Conservation (phyloP, 2,113 vertebrate species). For the Pseudopipra pipra region DNA sequence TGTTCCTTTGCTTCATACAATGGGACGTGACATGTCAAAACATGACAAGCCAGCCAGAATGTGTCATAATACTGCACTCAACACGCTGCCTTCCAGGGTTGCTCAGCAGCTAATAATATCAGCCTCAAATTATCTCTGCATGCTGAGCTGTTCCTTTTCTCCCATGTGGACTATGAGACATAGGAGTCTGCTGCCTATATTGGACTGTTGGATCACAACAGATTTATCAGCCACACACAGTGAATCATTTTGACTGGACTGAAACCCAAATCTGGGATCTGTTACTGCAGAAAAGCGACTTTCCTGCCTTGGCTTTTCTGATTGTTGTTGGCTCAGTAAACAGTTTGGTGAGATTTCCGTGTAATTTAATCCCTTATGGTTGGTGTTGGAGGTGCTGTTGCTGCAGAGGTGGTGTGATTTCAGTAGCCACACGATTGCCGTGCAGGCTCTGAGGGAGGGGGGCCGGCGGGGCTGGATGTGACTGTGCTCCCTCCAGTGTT, state of each 20-base stretch:
- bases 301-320: neutral
- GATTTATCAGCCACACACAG: neutral
- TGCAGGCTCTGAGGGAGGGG: neutral
- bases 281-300: neutral
- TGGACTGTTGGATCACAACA: neutral
- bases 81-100: constrained; percentile 15
- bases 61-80: constrained; percentile 30
- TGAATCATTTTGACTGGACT: neutral
- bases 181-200: neutral
- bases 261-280: neutral
- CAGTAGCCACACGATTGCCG: fast-evolving
- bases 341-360: neutral
- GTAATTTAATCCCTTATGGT: neutral
- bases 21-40: constrained; percentile 41
- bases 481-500: neutral
- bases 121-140: constrained; percentile 20
- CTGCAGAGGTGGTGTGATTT: neutral
- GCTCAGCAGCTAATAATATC: constrained; percentile 42
- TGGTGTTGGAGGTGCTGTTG: neutral
- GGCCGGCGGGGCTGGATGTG: fast-evolving
- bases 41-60: constrained; percentile 40
- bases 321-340: neutral
- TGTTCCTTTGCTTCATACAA: neutral
- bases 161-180: neutral
- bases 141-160: constrained; percentile 12